phyloP scores from a whole-genome alignment of 1,140 invertebrate genomes.

The Chlorops oryzae region DNA sequence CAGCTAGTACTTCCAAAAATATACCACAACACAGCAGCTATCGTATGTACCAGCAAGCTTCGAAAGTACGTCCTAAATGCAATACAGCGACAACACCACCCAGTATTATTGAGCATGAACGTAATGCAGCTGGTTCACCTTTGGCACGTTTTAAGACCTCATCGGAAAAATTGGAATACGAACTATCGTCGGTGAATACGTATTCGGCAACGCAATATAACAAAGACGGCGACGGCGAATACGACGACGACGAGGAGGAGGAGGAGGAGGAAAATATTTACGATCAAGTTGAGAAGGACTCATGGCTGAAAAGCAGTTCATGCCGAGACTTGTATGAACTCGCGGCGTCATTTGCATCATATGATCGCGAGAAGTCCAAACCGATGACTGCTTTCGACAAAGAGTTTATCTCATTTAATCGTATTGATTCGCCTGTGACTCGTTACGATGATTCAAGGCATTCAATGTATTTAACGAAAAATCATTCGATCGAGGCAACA shows the following conservation, averaged over 20 bases:
- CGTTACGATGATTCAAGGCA: constrained; percentile 67
- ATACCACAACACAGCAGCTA: constrained; percentile 10
- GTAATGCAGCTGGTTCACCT: constrained; percentile 12
- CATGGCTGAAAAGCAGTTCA: constrained; percentile 70
- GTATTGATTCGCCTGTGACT: constrained; percentile 66
- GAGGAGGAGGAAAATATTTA: constrained; percentile 44
- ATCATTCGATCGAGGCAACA: constrained; percentile 42
- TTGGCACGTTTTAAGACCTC: constrained; percentile 34
- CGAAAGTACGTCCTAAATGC: neutral
- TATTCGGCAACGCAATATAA: constrained; percentile 48
- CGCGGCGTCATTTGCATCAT: constrained; percentile 32
- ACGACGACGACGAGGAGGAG: constrained; percentile 38
- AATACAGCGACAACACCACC: constrained; percentile 8
- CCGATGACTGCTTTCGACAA: constrained; percentile 43
- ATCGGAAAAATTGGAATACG: constrained; percentile 52
- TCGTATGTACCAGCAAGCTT: constrained; percentile 3
- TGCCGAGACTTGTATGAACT: constrained; percentile 72
- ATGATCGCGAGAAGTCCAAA: constrained; percentile 32
- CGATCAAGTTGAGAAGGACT: constrained; percentile 42
- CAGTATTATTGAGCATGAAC: no score
- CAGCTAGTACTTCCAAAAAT: no score
- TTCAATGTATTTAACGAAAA: constrained; percentile 51
- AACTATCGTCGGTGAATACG: constrained; percentile 51
- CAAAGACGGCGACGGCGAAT: constrained; percentile 33
- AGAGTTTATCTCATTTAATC: constrained; percentile 45